Base-by-base conservation (phyloP, 2,797 vertebrate species). In the Lepus townsendii region DNA sequence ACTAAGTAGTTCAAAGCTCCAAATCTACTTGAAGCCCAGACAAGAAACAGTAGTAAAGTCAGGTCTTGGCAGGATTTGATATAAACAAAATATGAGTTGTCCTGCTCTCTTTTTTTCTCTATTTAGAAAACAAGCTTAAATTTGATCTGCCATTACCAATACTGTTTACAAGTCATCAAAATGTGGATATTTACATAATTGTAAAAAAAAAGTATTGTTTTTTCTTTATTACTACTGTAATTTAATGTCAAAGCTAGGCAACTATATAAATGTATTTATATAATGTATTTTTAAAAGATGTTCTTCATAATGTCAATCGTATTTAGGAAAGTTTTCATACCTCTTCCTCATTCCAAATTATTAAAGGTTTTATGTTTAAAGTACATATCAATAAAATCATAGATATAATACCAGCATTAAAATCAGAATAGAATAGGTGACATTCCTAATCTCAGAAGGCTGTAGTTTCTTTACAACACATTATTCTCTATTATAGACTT, bases 1-100 rank as follows among this genome's bases (percentile, higher is more conserved):
- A 88, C 71, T 91, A 92, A 73, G 26, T 72, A 91, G 63, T 72
- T 87, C 63, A 93, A 94, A 90, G 78, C 76, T 96, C 75, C 71
- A 95, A 72, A 76, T 65, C 91, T 32, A 93, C 69, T 2, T 83
- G 77, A 93, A 89, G 83, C 11, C 2, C 30, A 90, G 88, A 88
- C 54, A 90, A 73, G 88, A 95, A 92, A 94, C 17, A 88, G 63
- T n/a, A 93, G 77, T 87, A 95, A 90, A 95, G 30, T 72, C 73
- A 96, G 83, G 73, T 80, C 88, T 89, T 91, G 54, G 62, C 77
- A 93, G 52, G 50, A 84, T 76, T 60, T 66, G 27, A 17, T 71
- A 65, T 83, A 94, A 90, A 79, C 12, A 78, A 95, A 76, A 38
- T 63, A 27, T 92, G 17, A 89, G 60, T 17, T 89, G 79, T 78